phyloP scores from a whole-genome alignment of 2,888 invertebrate species.

The Schizotus pectinicornis region DNA sequence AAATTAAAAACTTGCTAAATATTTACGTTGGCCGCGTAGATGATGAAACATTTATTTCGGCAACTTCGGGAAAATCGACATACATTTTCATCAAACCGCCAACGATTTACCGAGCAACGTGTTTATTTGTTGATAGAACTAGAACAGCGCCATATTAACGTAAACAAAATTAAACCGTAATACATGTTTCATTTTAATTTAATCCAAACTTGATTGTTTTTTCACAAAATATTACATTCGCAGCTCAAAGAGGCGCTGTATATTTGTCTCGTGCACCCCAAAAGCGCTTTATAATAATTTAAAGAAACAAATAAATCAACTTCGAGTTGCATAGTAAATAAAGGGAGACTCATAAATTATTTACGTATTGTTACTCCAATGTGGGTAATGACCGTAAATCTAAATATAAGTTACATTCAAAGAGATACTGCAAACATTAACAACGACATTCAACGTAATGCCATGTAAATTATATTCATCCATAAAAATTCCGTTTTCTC shows the following conservation, averaged over 20 bases:
- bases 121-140: not conserved
- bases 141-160: no score
- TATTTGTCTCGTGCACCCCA: not conserved
- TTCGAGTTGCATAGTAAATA: slow-evolving; percentile 5
- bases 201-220: no score
- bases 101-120: not conserved
- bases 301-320: slow-evolving; percentile 11
- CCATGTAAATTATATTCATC: no score
- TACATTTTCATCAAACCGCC: slow-evolving; percentile 6
- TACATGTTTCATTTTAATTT: no score
- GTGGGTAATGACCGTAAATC: not conserved
- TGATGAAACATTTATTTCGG: slow-evolving; percentile 5
- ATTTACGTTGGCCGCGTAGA: slow-evolving; percentile 4
- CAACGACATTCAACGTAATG: no score
- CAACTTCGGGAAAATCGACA: slow-evolving; percentile 12
- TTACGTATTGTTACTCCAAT: slow-evolving; percentile 9
- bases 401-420: not conserved
- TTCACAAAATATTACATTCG: not conserved
- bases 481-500: no score
- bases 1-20: slow-evolving; percentile 8
- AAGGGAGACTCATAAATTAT: slow-evolving; percentile 10
- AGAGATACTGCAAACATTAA: not conserved
- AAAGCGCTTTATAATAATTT: slow-evolving; percentile 10
- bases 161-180: no score
- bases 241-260: not conserved